Evolutionary conservation across 2,797 vertebrate genomes (phyloP), one percentile per base, ranked within the genome.

Genomic region (Xerus rutilus): DNA sequence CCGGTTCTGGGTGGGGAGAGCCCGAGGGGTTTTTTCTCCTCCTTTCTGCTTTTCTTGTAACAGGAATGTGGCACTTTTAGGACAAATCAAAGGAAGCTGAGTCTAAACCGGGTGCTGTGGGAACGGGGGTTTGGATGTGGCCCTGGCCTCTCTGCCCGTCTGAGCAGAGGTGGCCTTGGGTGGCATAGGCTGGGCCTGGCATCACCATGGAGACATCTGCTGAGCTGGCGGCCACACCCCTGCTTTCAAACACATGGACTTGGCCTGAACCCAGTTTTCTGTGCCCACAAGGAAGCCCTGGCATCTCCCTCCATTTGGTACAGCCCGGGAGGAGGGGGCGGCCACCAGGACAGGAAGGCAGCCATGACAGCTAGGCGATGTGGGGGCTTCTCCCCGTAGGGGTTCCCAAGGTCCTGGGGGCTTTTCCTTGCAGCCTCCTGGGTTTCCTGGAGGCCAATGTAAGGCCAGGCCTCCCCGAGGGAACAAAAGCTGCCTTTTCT

Each of bases 51-150:
- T 81, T 85, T 65, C 43, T 82, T 23, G 12, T 15, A n/a, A 73
- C 1, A 32, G 15, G 18, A 7, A 2, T 30, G 43, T 77, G 35
- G 28, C 62, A 20, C 69, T 89, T 83, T 57, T 17, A 70, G 28
- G 74, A 72, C 64, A 25, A 81, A 91, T 35, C 39, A 85, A 88
- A 82, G 73, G 82, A 64, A 82, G 43, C 57, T 87, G 82, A 88
- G 45, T 39, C 25, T 52, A 70, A 54, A 7, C 10, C 12, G 10
- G 0, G 47, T 76, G 30, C 64, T 83, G 32, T 62, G 77, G 57
- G 77, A 54, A 76, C 69, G 47, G 88, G 20, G 67, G 90, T 77
- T 82, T n/a, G 30, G n/a, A 52, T 70, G 47, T 54, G 18, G 43
- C 57, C 23, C 10, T 13, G 64, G 39, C 57, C 67, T 73, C 39